Evolutionary conservation across 2,113 vertebrate species (phyloP), one percentile per base, ranked within the genome.

Genomic region (Lasiurus borealis): DNA sequence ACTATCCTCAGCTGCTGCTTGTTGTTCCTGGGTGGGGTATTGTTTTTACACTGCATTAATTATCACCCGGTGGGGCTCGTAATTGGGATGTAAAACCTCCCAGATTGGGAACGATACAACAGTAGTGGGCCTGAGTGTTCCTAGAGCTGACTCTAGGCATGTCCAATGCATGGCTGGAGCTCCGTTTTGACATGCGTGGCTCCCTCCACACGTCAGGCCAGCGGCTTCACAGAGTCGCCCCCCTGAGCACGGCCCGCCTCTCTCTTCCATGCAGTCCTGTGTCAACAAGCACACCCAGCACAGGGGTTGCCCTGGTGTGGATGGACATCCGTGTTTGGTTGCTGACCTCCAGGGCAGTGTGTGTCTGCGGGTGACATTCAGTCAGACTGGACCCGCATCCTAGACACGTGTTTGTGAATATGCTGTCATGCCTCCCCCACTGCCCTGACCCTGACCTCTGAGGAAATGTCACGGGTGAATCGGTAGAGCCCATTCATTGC

Each of bases 331-430:
- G 0, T 21, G 64, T 78, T 84, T 54, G 29, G 8, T 59, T 57
- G n/a, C 64, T 48, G 27, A 40, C 27, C n/a, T 84, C 6, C 2
- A 40, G 31, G 50, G 7, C 48, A 19, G 1, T 66, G 64, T 73
- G 69, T 73, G 69, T 85, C 31, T 69, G 48, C 16, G 1, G 29
- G 73, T 75, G 80, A 18, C 34, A 40, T 40, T 40, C 40, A 64
- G 6, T 68, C 2, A 0, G 44, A 8, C 14, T 46, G 25, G 57
- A 23, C 29, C 44, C 31, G 29, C 0, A 0, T 64, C 29, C 68
- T 19, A 13, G 71, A 72, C 25, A 19, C 40, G 44, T 13, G 16
- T 52, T 46, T 36, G 88, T 54, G 78, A 81, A 54, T 12, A 25
- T 40, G 40, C 40, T 40, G 40, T 40, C 40, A 40, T 3, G 40